Evolutionary conservation across 2,113 vertebrate genomes (phyloP).

Genomic region (Uria aalge): DNA sequence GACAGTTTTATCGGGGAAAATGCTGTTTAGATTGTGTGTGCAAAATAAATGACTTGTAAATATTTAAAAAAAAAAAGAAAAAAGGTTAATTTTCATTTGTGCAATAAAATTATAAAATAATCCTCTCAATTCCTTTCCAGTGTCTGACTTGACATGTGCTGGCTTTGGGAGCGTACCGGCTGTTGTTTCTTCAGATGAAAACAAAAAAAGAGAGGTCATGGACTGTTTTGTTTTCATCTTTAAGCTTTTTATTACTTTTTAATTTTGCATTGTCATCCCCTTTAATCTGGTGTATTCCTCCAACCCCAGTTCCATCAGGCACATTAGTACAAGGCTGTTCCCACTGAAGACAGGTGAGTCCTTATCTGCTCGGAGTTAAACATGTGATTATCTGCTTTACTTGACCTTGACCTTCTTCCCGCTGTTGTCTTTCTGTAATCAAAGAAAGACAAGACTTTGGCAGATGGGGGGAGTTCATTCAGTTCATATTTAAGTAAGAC

Average conservation of each 20-base stretch:
- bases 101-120: conserved; percentile 66
- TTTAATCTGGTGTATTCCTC: background rate
- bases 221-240: background rate
- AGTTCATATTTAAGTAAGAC: background rate
- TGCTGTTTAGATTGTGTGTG: conserved; percentile 24
- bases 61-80: background rate
- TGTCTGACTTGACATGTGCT: background rate
- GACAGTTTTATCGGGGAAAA: background rate
- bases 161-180: background rate
- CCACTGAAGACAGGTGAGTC: background rate
- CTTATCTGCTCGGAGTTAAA: background rate
- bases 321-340: background rate
- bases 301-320: background rate
- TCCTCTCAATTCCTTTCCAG: background rate
- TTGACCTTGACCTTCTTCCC: background rate
- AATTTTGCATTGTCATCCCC: background rate
- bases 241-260: background rate
- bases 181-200: background rate
- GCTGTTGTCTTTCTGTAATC: background rate
- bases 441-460: background rate
- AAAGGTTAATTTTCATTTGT: conserved; percentile 35
- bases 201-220: background rate
- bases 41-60: conserved; percentile 49
- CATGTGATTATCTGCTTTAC: background rate
- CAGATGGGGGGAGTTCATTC: background rate